Conservation (phyloP, 2,888 invertebrate species). For the Callimorpha dominula region DNA sequence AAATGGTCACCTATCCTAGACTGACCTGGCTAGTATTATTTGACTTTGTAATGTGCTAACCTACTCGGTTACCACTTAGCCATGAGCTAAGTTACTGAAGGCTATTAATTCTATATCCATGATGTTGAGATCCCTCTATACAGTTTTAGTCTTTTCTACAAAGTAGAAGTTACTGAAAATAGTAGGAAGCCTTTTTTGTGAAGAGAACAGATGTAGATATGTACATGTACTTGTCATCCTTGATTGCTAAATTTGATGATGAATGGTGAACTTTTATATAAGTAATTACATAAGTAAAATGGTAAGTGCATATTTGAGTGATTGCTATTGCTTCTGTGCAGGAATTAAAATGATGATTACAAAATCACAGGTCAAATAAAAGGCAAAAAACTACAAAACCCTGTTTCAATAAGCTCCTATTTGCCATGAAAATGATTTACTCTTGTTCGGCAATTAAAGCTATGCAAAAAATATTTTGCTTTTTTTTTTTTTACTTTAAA, state of each 20-base stretch:
- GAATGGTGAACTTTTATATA: background rate
- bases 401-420: background rate
- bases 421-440: background rate
- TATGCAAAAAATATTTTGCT: background rate
- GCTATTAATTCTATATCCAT: too few species aligned
- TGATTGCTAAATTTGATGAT: background rate
- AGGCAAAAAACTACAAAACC: background rate
- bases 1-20: too few species aligned
- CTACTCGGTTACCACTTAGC: too few species aligned
- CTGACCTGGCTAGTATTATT: too few species aligned
- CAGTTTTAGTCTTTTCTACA: background rate
- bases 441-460: background rate
- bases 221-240: background rate
- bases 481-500: background rate
- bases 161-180: background rate
- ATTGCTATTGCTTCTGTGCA: constrained; percentile 40
- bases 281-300: constrained; percentile 1
- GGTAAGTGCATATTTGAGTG: constrained; percentile 29
- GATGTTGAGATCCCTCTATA: too few species aligned
- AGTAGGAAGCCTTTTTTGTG: background rate
- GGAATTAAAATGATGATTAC: background rate
- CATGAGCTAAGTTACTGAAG: too few species aligned
- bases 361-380: background rate
- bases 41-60: too few species aligned
- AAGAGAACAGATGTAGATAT: background rate